Conservation (phyloP, 2,888 invertebrate genomes). For the Leucophora obtusa region DNA sequence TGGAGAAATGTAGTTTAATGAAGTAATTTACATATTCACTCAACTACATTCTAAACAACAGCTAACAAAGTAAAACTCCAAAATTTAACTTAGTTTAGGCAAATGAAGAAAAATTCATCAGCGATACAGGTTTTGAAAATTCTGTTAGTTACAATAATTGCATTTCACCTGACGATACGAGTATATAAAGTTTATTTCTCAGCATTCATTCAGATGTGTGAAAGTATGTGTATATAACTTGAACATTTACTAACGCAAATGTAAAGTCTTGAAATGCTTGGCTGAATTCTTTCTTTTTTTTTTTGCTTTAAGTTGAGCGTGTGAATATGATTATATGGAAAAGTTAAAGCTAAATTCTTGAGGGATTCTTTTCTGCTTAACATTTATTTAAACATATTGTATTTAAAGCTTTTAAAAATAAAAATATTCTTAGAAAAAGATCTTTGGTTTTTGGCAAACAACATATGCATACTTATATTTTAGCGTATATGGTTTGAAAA, state of each 20-base stretch:
- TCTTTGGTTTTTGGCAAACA: slow-evolving; percentile 1
- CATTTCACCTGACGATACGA: too few relatives aligned
- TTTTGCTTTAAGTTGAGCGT: slow-evolving; percentile 12
- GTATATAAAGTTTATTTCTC: not conserved
- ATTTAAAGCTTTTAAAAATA: slow-evolving; percentile 9
- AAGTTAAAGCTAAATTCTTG: not conserved
- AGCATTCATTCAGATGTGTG: not conserved
- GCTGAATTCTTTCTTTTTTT: slow-evolving; percentile 18
- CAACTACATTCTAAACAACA: too few relatives aligned
- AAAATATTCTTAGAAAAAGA: not conserved
- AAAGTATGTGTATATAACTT: not conserved
- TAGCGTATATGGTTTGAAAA: slow-evolving; percentile 8
- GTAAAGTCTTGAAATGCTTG: slow-evolving; percentile 29
- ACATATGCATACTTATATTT: not conserved
- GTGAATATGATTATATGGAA: slow-evolving; percentile 13
- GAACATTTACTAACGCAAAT: not conserved
- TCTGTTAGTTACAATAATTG: too few relatives aligned
- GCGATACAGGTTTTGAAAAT: too few relatives aligned
- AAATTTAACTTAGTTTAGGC: too few relatives aligned
- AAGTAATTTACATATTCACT: too few relatives aligned
- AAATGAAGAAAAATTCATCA: too few relatives aligned
- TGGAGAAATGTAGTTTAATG: too few relatives aligned
- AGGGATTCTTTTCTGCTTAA: slow-evolving; percentile 12
- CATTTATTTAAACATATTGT: not conserved
- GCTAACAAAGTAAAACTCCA: too few relatives aligned